A percentile compares a stretch with the other conserved stretches of the same genome.
These are phyloP conservation scores for Otus sunia DNA, from an alignment of 2,113 vertebrate genomes.

Conservation along the genomic window DNA sequence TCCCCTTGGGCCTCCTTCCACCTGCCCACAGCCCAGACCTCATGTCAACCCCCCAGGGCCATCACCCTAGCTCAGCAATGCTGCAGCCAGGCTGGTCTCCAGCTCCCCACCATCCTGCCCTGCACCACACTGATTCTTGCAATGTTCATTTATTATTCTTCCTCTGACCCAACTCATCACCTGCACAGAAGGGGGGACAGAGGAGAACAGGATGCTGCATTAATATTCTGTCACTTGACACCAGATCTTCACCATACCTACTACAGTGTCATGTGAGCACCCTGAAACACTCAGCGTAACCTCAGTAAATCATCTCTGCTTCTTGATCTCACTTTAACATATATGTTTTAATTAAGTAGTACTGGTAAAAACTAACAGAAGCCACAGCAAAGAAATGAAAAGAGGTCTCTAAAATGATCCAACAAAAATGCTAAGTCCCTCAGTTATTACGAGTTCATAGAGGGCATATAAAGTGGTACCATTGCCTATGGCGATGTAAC, in stretches of 20 bases:
- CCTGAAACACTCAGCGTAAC: neutral
- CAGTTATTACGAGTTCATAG: neutral
- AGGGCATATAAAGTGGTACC: neutral
- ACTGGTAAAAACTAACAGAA: neutral
- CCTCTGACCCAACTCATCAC: neutral
- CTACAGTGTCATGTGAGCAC: neutral
- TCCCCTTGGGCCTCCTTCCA: neutral
- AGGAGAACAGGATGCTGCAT: fast-evolving
- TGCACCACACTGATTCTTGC: neutral
- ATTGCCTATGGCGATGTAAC: neutral
- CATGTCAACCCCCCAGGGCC: neutral
- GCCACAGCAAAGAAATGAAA: neutral
- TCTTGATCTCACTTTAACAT: neutral
- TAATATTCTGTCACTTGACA: too few relatives aligned
- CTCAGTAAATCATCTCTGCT: neutral
- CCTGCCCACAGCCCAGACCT: neutral
- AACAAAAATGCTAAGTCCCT: neutral
- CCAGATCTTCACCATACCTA: neutral
- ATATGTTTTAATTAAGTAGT: neutral
- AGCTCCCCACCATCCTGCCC: neutral
- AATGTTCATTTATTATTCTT: neutral
- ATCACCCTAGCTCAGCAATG: neutral
- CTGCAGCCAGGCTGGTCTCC: neutral
- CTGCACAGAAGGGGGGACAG: neutral
- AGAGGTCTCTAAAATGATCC: neutral